phyloP scores from a whole-genome alignment of 2,888 invertebrate genomes.

The Ferdinandea cuprea region DNA sequence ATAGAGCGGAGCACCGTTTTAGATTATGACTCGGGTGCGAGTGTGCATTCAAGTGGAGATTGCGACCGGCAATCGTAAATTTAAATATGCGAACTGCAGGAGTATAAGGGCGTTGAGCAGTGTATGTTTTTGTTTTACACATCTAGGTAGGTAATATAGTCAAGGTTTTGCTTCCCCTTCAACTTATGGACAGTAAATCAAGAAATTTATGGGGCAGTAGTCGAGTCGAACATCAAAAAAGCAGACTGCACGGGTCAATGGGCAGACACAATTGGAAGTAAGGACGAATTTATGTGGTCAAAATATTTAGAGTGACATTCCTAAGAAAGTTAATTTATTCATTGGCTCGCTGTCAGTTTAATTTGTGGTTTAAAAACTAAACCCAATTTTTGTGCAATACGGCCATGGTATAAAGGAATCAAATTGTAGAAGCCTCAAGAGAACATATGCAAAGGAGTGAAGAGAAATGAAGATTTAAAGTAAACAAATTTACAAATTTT shows the following conservation, averaged over 20 bases:
- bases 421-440: too few relatives aligned
- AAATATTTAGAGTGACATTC: not conserved
- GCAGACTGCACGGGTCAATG: conserved; percentile 12
- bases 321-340: conserved; percentile 20
- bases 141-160: not conserved
- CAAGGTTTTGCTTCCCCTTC: conserved; percentile 11
- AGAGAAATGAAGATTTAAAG: too few relatives aligned
- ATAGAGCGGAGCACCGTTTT: conserved; percentile 14
- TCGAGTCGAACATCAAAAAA: not conserved
- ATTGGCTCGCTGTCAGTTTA: not conserved
- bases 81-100: conserved; percentile 39
- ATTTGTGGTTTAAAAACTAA: not conserved
- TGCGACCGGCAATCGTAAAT: not conserved
- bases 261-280: not conserved
- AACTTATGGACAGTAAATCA: conserved; percentile 57
- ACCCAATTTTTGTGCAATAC: not conserved
- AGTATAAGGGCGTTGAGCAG: conserved; percentile 23
- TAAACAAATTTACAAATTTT: too few relatives aligned
- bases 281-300: conserved; percentile 12
- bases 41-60: conserved; percentile 41
- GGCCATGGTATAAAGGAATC: too few relatives aligned
- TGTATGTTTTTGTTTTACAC: not conserved
- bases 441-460: too few relatives aligned
- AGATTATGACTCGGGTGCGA: conserved; percentile 17
- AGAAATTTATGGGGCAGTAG: conserved; percentile 50